Evolutionary conservation across 2,113 vertebrate genomes (phyloP), one percentile per base, ranked within the genome.

Genomic region (Sturnira hondurensis): DNA sequence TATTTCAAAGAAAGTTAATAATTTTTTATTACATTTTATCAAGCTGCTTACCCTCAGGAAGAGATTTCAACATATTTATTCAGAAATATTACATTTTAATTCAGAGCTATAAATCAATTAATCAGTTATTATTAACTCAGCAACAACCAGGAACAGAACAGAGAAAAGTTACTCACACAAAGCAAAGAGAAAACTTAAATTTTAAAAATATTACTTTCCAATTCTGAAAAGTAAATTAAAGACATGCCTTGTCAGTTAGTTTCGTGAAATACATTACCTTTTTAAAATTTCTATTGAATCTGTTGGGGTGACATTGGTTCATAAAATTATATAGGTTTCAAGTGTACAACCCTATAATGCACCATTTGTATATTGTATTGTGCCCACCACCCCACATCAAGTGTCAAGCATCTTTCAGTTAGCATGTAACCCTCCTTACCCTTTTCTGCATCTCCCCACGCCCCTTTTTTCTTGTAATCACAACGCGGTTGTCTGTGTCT

Each of bases 81-180:
- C 13, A 83, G 16, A 11, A 95, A 93, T 81, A 77, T 92, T 8
- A 88, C 70, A 47, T 54, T 95, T 97, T 80, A 86, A 86, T 93
- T 91, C 19, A 93, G 63, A 93, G 28, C 19, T 88, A 81, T 95
- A 74, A 94, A 71, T 96, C 90, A 96, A 83, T 84, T 71, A 94
- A 83, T 90, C 54, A 90, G 0, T 82, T 74, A 88, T 95, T 91
- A 54, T 96, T 93, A 93, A 3, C 86, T 83, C 24, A 82, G 9
- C 41, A 89, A 61, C 45, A 74, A 89, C 3, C 8, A 14, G 73
- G 54, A 88, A 45, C 3, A 86, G 36, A 91, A 78, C 16, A 70
- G 36, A 92, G 20, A 74, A 71, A 63, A 4, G 4, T 65, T 65
- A 70, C 2, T 67, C 13, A 77, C 4, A 81, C 94, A 93, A 77